Percentiles rank a stretch among this genome's conserved stretches.
Conservation (phyloP, 2,113 vertebrate species). For the Rhabdomys dilectus region DNA sequence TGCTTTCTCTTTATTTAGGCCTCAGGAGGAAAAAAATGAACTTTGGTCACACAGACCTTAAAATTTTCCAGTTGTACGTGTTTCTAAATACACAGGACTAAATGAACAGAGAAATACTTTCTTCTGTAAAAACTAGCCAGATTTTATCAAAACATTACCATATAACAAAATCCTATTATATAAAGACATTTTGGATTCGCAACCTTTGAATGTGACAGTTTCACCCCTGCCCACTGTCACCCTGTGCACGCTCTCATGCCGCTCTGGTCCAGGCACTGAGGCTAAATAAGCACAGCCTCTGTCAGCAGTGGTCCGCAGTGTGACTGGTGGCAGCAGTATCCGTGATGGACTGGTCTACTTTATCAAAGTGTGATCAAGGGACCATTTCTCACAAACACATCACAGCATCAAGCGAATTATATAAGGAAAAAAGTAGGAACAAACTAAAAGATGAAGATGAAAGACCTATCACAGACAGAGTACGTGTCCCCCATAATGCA, state of each 20-base stretch:
- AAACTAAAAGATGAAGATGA: conserved; percentile 35
- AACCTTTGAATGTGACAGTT: conserved; percentile 52
- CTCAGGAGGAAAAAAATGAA: conserved; percentile 68
- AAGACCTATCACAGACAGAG: conserved; percentile 66
- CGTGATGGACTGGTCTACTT: conserved; percentile 63
- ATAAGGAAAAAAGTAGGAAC: conserved; percentile 70
- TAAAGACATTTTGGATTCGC: conserved; percentile 55
- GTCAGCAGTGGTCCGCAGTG: conserved; percentile 63
- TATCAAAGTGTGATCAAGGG: conserved; percentile 63
- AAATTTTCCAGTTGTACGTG: conserved; percentile 63
- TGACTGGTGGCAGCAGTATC: conserved; percentile 62
- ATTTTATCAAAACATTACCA: conserved; percentile 70
- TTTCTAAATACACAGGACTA: conserved; percentile 68
- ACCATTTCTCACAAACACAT: conserved; percentile 1
- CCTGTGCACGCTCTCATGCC: background rate
- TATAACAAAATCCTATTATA: conserved; percentile 65
- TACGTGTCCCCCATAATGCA: conserved; percentile 59
- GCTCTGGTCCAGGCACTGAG: conserved; percentile 76
- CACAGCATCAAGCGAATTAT: conserved; percentile 76
- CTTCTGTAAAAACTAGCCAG: conserved; percentile 73
- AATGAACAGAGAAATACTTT: conserved; percentile 74
- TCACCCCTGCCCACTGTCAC: background rate
- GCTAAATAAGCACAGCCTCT: conserved; percentile 57
- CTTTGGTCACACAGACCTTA: conserved; percentile 74
- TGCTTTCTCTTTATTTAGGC: conserved; percentile 78